phyloP scores from a whole-genome alignment of 92 coral and sea anemone genomes.

The Porites divaricata region DNA sequence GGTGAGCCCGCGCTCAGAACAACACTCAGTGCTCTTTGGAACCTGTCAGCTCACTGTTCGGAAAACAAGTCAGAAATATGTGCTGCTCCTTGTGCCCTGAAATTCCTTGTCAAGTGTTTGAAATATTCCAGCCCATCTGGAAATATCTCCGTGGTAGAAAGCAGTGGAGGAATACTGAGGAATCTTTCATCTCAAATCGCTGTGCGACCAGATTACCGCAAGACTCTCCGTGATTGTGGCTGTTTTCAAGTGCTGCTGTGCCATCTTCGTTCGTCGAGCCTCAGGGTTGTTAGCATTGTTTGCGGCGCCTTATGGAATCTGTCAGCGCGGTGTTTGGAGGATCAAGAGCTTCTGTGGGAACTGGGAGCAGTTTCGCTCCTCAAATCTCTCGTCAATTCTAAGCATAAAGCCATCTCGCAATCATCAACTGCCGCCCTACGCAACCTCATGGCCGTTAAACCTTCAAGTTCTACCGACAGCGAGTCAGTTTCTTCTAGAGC shows the following conservation, averaged over 20 bases:
- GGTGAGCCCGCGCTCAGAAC: constrained; percentile 95
- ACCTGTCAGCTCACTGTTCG: constrained; percentile 96
- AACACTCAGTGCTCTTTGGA: constrained; percentile 93
- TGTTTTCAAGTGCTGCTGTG: constrained; percentile 85
- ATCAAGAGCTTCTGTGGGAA: constrained; percentile 94
- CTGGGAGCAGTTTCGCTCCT: constrained; percentile 89
- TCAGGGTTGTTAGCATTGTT: constrained; percentile 93
- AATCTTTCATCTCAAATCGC: constrained; percentile 97
- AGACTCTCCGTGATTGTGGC: constrained; percentile 84
- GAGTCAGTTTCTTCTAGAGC: constrained; percentile 82
- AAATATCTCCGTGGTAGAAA: constrained; percentile 92
- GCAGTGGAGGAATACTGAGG: constrained; percentile 97
- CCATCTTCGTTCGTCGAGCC: constrained; percentile 94
- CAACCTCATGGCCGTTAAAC: constrained; percentile 89
- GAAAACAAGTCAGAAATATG: constrained; percentile 94
- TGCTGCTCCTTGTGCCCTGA: constrained; percentile 82
- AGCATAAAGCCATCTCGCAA: constrained; percentile 91
- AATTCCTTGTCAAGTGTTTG: constrained; percentile 86
- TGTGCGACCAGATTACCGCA: constrained; percentile 91
- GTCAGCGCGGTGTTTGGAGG: constrained; percentile 94
- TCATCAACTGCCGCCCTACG: constrained; percentile 94
- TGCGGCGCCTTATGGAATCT: constrained; percentile 99
- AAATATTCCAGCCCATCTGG: constrained; percentile 90
- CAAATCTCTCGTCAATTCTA: constrained; percentile 86
- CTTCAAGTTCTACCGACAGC: constrained; percentile 78